A percentile compares a stretch with the other conserved stretches of the same genome.
phyloP scores from a whole-genome alignment of 2,113 vertebrate genomes.

The Turdus rufiventris region DNA sequence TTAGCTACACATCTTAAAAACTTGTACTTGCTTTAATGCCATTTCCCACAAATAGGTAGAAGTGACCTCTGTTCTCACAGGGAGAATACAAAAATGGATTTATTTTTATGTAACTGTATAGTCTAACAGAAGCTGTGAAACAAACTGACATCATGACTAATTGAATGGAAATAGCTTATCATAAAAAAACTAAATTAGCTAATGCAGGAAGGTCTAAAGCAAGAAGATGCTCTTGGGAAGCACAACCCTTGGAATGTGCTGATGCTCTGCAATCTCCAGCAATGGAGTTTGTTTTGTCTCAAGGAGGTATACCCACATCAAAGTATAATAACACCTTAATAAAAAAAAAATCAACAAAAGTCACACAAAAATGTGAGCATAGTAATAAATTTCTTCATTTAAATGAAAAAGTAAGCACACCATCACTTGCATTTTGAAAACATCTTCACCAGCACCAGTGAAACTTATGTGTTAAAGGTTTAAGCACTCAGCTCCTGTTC shows the following conservation, averaged over 20 bases:
- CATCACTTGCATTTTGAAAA: neutral
- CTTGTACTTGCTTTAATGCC: neutral
- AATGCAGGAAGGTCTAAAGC: neutral
- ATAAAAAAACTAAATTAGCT: neutral
- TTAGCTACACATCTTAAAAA: neutral
- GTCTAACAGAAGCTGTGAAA: conserved; percentile 5
- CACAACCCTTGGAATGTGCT: neutral
- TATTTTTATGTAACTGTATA: neutral
- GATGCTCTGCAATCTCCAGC: neutral
- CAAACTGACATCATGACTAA: neutral
- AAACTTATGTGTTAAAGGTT: neutral
- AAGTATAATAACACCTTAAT: neutral
- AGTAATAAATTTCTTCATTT: neutral
- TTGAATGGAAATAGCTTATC: neutral
- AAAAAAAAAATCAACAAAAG: neutral
- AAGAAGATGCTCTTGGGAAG: conserved; percentile 6
- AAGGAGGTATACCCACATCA: neutral
- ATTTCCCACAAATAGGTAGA: neutral
- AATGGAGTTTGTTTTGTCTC: neutral
- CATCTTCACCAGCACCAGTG: neutral
- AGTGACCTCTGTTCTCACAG: neutral
- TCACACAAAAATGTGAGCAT: neutral
- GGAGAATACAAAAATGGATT: neutral
- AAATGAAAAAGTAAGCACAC: neutral
- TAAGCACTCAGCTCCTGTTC: neutral